Evolutionary conservation across 2,888 invertebrate genomes (phyloP).

Genomic region (Deilephila elpenor): DNA sequence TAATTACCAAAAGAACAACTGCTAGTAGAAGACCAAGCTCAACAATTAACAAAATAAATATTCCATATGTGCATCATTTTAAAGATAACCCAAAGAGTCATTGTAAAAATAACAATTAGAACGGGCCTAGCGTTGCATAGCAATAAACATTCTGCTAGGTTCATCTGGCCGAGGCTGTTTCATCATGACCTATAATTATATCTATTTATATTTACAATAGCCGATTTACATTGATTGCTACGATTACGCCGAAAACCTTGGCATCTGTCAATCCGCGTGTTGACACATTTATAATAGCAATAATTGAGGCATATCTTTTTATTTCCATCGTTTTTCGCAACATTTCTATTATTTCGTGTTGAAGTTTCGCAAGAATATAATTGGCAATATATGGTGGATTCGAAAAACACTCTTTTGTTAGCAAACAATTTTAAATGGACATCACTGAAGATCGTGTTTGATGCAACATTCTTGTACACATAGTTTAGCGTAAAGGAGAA

Average conservation of each 20-base stretch:
- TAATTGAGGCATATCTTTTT: slow-evolving; percentile 38
- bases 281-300: slow-evolving; percentile 41
- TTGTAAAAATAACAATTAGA: neutral
- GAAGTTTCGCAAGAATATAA: slow-evolving; percentile 4
- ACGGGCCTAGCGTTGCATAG: neutral
- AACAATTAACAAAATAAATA: no score
- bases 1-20: no score
- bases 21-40: no score
- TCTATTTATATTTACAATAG: slow-evolving; percentile 42
- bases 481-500: neutral
- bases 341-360: slow-evolving; percentile 19
- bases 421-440: neutral
- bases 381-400: neutral
- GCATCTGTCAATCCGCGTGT: slow-evolving; percentile 58
- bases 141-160: neutral
- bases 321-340: slow-evolving; percentile 38
- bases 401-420: neutral
- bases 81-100: neutral
- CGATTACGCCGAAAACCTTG: slow-evolving; percentile 52
- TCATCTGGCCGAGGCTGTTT: neutral
- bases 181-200: neutral
- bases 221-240: slow-evolving; percentile 64
- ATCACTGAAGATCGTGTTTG: neutral
- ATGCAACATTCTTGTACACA: neutral
- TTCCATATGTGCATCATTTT: neutral